Evolutionary conservation across 2,113 vertebrate genomes (phyloP).

Genomic region (Psilopsiagon aymara): DNA sequence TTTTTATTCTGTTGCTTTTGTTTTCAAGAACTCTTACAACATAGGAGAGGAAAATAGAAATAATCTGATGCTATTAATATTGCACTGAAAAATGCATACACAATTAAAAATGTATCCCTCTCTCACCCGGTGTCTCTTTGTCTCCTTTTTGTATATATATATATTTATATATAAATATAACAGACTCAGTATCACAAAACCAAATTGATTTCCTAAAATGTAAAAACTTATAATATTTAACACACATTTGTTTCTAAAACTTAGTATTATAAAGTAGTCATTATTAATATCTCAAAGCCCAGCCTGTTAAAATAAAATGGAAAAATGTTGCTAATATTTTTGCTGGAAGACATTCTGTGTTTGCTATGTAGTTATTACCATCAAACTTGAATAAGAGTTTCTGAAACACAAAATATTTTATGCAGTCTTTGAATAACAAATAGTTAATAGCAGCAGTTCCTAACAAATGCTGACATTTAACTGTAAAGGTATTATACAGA

Average conservation of each 20-base stretch:
- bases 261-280: neutral
- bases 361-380: neutral
- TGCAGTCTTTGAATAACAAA: neutral
- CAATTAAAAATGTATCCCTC: neutral
- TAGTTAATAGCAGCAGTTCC: neutral
- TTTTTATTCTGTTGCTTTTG: neutral
- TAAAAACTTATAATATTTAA: neutral
- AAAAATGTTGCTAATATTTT: neutral
- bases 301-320: neutral
- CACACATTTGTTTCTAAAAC: neutral
- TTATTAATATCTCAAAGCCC: neutral
- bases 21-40: neutral
- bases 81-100: neutral
- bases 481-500: neutral
- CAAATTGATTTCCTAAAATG: neutral
- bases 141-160: neutral
- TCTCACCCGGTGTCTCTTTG: neutral
- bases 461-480: conserved; percentile 8
- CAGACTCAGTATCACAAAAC: neutral
- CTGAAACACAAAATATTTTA: neutral
- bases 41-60: neutral
- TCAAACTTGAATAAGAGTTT: neutral
- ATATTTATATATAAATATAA: neutral
- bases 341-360: neutral
- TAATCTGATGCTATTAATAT: neutral